Evolutionary conservation across 2,888 invertebrate species (phyloP).

Genomic region (Orthosia gracilis): DNA sequence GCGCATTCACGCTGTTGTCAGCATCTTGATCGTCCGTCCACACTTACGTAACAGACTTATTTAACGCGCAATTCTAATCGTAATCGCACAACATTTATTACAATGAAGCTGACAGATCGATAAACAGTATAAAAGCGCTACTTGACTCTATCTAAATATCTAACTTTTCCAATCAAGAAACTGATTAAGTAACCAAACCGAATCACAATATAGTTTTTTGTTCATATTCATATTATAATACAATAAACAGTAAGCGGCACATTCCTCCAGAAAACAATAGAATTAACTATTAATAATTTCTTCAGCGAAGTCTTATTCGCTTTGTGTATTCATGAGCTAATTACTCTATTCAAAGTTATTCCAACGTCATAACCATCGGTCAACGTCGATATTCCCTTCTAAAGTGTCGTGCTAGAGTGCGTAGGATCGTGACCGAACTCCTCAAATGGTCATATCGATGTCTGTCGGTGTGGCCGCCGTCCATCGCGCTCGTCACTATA

Average conservation of each 20-base stretch:
- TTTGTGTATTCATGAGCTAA: constrained; percentile 86
- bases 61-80: constrained; percentile 58
- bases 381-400: constrained; percentile 86
- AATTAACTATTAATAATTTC: constrained; percentile 79
- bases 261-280: constrained; percentile 78
- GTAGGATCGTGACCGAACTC: constrained; percentile 88
- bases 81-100: constrained; percentile 60
- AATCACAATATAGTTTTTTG: constrained; percentile 44
- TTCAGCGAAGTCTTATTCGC: constrained; percentile 77
- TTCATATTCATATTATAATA: constrained; percentile 67
- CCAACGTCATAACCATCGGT: constrained; percentile 89
- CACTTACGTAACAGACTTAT: constrained; percentile 63
- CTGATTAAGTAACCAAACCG: constrained; percentile 49
- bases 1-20: constrained; percentile 61
- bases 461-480: constrained; percentile 80
- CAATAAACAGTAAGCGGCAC: constrained; percentile 72
- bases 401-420: constrained; percentile 82
- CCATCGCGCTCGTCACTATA: constrained; percentile 21
- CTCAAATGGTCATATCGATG: constrained; percentile 85
- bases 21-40: constrained; percentile 50
- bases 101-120: constrained; percentile 60
- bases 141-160: constrained; percentile 60
- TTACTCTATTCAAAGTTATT: constrained; percentile 90
- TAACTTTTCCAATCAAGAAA: constrained; percentile 39
- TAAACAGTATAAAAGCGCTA: constrained; percentile 57